Evolutionary conservation across 2,888 invertebrate species (phyloP).

Genomic region (Pheosia tremula): DNA sequence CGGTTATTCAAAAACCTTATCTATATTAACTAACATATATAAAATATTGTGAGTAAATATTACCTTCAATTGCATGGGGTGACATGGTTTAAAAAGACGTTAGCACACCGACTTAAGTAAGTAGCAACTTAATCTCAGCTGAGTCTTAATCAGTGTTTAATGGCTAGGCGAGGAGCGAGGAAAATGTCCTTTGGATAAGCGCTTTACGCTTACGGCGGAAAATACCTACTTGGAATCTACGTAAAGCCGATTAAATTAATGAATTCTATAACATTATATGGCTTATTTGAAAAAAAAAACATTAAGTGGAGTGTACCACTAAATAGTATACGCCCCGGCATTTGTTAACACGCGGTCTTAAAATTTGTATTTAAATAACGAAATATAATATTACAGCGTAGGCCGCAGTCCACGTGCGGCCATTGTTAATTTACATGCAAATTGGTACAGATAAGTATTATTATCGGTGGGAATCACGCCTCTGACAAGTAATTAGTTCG

Average conservation of each 20-base stretch:
- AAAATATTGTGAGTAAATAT: conserved; percentile 30
- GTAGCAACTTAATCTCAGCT: conserved; percentile 58
- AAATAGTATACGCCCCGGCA: not conserved
- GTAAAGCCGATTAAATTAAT: conserved; percentile 44
- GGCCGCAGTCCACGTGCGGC: conserved; percentile 25
- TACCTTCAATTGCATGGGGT: conserved; percentile 44
- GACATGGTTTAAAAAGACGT: conserved; percentile 57
- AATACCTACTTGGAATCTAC: conserved; percentile 35
- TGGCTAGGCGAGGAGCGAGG: conserved; percentile 41
- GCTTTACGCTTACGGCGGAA: conserved; percentile 25
- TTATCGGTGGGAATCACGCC: conserved; percentile 52
- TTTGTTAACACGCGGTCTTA: not conserved
- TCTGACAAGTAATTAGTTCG: conserved; percentile 59
- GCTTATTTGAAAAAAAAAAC: conserved; percentile 17
- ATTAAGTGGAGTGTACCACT: not conserved
- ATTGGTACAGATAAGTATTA: conserved; percentile 46
- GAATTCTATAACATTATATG: conserved; percentile 26
- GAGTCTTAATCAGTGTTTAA: conserved; percentile 68
- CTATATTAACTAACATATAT: not conserved
- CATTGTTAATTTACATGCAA: conserved; percentile 45
- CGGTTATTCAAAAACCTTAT: too few species aligned
- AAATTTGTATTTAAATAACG: conserved; percentile 22
- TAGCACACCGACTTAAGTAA: conserved; percentile 62
- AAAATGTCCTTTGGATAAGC: conserved; percentile 37
- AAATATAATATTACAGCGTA: conserved; percentile 36